These are phyloP conservation scores for Drosophila neotestacea DNA, from an alignment of 2,888 invertebrate species.

Conservation along the genomic window DNA sequence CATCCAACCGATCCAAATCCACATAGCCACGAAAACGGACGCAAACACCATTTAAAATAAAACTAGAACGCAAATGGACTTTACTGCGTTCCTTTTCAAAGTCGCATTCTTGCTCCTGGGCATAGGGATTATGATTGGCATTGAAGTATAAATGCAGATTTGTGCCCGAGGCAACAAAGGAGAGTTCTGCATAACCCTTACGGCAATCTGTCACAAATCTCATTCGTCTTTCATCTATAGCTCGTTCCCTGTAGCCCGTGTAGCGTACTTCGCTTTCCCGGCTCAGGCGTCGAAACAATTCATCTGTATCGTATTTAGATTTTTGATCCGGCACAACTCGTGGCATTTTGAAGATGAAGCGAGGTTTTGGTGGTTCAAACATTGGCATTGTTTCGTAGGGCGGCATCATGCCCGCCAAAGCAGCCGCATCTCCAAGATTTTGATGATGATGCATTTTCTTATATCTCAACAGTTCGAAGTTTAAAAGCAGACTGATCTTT, in stretches of 20 bases:
- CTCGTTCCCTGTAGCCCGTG: constrained; percentile 96
- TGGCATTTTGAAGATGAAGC: constrained; percentile 98
- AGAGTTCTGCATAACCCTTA: constrained; percentile 97
- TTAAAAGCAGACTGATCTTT: constrained; percentile 33
- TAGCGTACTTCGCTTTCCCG: constrained; percentile 98
- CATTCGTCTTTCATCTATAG: constrained; percentile 94
- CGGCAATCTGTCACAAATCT: constrained; percentile 96
- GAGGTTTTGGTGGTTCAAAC: constrained; percentile 94
- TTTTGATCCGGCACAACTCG: constrained; percentile 98
- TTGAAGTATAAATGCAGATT: constrained; percentile 95
- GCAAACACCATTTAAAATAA: constrained; percentile 99
- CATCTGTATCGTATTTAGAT: constrained; percentile 97
- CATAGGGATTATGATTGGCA: constrained; percentile 86
- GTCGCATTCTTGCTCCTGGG: constrained; percentile 92
- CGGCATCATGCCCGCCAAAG: constrained; percentile 80
- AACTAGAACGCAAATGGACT: constrained; percentile 95
- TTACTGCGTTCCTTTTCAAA: constrained; percentile 97
- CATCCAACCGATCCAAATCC: constrained; percentile 95
- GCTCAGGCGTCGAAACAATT: constrained; percentile 95
- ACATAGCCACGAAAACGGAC: constrained; percentile 97
- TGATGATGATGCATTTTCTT: constrained; percentile 69
- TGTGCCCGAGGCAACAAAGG: constrained; percentile 96
- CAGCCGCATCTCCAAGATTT: constrained; percentile 81
- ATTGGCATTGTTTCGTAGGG: constrained; percentile 96
- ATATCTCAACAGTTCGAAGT: constrained; percentile 17